Conservation (phyloP, 2,113 vertebrate species). For the Trichomycterus rosablanca region DNA sequence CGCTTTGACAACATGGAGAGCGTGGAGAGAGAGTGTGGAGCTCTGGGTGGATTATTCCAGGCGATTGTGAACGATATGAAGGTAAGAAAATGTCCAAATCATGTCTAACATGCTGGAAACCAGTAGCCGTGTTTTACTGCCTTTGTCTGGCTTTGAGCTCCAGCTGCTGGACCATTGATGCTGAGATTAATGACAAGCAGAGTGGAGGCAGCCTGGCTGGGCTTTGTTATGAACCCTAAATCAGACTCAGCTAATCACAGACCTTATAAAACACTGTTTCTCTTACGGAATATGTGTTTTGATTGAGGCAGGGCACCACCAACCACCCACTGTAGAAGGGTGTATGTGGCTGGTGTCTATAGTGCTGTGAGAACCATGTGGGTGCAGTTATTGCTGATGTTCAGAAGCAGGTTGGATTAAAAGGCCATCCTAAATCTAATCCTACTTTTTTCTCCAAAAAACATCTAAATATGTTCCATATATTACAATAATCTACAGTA, state of each 20-base stretch:
- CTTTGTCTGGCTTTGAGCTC: conserved; percentile 61
- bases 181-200: conserved; percentile 37
- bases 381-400: too few relatives aligned
- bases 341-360: not conserved
- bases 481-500: too few relatives aligned
- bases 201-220: conserved; percentile 16
- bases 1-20: conserved; percentile 71
- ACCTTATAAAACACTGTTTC: not conserved
- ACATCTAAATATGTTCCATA: too few relatives aligned
- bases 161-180: conserved; percentile 43
- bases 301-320: not conserved
- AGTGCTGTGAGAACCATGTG: conserved; percentile 17
- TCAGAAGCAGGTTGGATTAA: too few relatives aligned
- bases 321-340: conserved; percentile 6
- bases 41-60: conserved; percentile 93
- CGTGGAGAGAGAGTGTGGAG: conserved; percentile 91
- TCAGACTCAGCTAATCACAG: not conserved
- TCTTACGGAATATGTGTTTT: not conserved
- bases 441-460: too few relatives aligned
- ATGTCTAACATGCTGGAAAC: conserved; percentile 8
- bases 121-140: conserved; percentile 53
- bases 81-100: conserved; percentile 64
- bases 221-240: conserved; percentile 43
- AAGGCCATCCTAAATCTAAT: too few relatives aligned
- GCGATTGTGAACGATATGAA: conserved; percentile 97